Evolutionary conservation across 2,888 invertebrate genomes (phyloP).

Genomic region (Drosophila tripunctata): DNA sequence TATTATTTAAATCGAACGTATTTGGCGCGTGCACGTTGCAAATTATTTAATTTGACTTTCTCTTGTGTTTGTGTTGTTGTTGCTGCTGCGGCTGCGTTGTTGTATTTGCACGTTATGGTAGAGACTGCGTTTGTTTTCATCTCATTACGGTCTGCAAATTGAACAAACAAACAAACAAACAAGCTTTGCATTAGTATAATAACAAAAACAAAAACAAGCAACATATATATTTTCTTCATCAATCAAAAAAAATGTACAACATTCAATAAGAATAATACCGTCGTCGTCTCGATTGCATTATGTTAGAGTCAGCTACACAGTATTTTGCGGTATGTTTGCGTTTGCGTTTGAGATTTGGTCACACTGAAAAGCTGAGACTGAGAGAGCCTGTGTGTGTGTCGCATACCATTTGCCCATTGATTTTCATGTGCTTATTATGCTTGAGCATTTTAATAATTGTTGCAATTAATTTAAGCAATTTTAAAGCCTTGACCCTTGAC

Average conservation of each 20-base stretch:
- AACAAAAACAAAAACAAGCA: no score
- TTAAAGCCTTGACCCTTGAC: neutral
- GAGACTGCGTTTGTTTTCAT: slow-evolving; percentile 24
- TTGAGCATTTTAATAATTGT: slow-evolving; percentile 19
- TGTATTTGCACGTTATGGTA: slow-evolving; percentile 42
- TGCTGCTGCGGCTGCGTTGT: slow-evolving; percentile 16
- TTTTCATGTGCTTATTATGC: slow-evolving; percentile 67
- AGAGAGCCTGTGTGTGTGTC: no score
- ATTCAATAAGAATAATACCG: neutral
- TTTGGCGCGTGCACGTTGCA: slow-evolving; percentile 25
- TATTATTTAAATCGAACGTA: slow-evolving; percentile 24
- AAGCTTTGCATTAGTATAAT: no score
- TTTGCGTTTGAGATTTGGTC: slow-evolving; percentile 36
- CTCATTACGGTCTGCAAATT: slow-evolving; percentile 46
- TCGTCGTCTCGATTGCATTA: neutral
- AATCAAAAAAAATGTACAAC: slow-evolving; percentile 2
- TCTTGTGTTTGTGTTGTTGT: no score
- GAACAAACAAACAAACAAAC: slow-evolving; percentile 16
- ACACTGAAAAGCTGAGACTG: slow-evolving; percentile 46
- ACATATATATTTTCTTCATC: no score
- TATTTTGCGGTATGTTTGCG: slow-evolving; percentile 62
- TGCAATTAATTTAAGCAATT: slow-evolving; percentile 13
- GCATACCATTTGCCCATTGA: slow-evolving; percentile 69
- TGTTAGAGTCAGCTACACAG: slow-evolving; percentile 17
- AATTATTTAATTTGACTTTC: slow-evolving; percentile 23